Evolutionary conservation across 2,797 vertebrate genomes (phyloP).

Genomic region (Bufotes viridis): DNA sequence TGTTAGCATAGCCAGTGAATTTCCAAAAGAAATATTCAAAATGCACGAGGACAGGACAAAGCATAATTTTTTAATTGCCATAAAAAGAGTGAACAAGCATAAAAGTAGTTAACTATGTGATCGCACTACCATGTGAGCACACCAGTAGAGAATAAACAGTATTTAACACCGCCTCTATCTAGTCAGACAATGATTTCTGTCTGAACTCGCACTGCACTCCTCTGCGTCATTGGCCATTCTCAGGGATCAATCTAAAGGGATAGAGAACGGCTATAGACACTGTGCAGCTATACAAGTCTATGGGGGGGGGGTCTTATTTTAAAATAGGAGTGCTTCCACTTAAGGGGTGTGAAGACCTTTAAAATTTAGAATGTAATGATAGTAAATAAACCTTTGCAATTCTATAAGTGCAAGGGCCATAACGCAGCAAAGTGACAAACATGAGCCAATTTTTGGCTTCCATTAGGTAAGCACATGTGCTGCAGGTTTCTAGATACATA

Average conservation of each 20-base stretch:
- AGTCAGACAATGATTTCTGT: neutral
- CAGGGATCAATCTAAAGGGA: neutral
- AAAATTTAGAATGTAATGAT: neutral
- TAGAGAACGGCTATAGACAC: neutral
- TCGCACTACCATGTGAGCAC: neutral
- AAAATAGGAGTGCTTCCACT: neutral
- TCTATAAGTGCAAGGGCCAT: neutral
- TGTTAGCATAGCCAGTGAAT: constrained; percentile 67
- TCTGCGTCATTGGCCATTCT: neutral
- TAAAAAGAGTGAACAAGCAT: neutral
- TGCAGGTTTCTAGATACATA: neutral
- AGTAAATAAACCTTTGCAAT: neutral
- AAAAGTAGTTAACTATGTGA: neutral
- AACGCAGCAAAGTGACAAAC: neutral
- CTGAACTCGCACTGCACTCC: neutral
- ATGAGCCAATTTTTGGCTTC: neutral
- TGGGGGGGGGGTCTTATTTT: neutral
- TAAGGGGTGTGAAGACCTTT: neutral
- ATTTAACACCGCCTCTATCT: neutral
- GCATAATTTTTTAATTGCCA: neutral
- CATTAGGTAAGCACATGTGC: neutral
- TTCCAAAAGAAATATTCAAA: constrained; percentile 62
- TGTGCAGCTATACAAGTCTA: neutral
- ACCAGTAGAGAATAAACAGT: neutral
- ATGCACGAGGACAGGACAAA: constrained; percentile 15